Evolutionary conservation across 35 echinoderm and acorn worm species (phyloP).

Genomic region (Heliocidaris tuberculata): DNA sequence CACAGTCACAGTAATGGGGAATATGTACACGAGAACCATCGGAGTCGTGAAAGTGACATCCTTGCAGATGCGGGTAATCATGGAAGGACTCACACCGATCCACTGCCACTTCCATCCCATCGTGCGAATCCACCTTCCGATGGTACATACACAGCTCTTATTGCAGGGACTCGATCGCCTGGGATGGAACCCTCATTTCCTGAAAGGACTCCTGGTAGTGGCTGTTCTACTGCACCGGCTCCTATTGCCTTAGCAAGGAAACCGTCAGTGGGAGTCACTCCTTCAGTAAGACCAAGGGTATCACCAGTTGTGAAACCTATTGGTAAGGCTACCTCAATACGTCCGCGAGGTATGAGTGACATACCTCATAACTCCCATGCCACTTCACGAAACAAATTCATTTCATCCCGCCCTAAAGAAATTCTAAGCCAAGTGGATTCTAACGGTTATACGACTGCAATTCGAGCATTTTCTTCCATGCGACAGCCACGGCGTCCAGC

Average conservation of each 20-base stretch:
- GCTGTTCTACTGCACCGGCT: slow-evolving; percentile 30
- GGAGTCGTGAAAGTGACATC: slow-evolving; percentile 14
- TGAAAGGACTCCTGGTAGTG: slow-evolving; percentile 27
- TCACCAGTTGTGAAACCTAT: background rate
- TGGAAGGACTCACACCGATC: slow-evolving; percentile 29
- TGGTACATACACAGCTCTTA: slow-evolving; percentile 42
- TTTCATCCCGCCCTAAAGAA: background rate
- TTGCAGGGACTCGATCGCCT: background rate
- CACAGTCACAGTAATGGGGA: background rate
- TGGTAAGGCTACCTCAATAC: background rate
- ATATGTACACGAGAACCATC: background rate
- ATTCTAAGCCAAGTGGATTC: slow-evolving; percentile 15
- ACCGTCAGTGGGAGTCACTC: background rate
- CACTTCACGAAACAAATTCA: background rate
- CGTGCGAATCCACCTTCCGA: background rate
- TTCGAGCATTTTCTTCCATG: slow-evolving; percentile 24
- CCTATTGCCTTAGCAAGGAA: background rate
- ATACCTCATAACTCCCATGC: background rate
- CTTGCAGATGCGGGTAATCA: slow-evolving; percentile 32
- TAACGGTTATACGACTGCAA: slow-evolving; percentile 20
- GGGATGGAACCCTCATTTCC: background rate
- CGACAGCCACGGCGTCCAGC: slow-evolving; percentile 19
- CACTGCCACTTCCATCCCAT: background rate
- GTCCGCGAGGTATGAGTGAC: slow-evolving; percentile 27
- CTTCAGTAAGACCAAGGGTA: background rate